These are phyloP conservation scores for Parascotia fuliginaria DNA, from an alignment of 2,888 invertebrate species.

Conservation along the genomic window DNA sequence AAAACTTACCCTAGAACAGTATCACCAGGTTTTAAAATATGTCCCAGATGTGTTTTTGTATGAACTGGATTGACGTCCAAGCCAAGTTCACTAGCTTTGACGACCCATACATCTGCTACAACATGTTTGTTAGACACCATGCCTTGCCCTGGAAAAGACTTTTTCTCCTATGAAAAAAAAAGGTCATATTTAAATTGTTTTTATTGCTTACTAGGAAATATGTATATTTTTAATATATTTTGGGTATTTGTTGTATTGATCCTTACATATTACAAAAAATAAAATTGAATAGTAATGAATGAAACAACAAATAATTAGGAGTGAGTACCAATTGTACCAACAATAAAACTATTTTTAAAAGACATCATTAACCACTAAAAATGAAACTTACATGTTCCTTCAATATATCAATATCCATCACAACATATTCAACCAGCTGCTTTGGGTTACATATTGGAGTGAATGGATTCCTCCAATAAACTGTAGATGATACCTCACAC, in stretches of 20 bases:
- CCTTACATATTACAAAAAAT: too few relatives aligned
- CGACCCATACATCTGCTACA: constrained; percentile 97
- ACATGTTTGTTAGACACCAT: constrained; percentile 94
- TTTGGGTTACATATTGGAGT: constrained; percentile 95
- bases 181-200: too few relatives aligned
- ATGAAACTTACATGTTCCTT: constrained; percentile 82
- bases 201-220: too few relatives aligned
- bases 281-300: too few relatives aligned
- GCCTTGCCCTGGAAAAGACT: constrained; percentile 95
- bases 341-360: not conserved
- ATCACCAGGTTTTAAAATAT: constrained; percentile 96
- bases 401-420: constrained; percentile 96
- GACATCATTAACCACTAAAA: not conserved
- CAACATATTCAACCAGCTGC: constrained; percentile 95
- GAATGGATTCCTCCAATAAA: constrained; percentile 96
- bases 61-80: constrained; percentile 92
- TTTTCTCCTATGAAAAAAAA: constrained; percentile 88
- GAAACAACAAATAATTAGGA: too few relatives aligned
- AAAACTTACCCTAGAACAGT: constrained; percentile 92
- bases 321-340: too few relatives aligned
- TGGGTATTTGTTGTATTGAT: too few relatives aligned
- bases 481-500: constrained; percentile 92
- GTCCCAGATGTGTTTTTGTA: constrained; percentile 97
- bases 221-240: too few relatives aligned
- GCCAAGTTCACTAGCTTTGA: constrained; percentile 94